phyloP scores from a whole-genome alignment of 2,888 invertebrate genomes.

The Brassicogethes aeneus region DNA sequence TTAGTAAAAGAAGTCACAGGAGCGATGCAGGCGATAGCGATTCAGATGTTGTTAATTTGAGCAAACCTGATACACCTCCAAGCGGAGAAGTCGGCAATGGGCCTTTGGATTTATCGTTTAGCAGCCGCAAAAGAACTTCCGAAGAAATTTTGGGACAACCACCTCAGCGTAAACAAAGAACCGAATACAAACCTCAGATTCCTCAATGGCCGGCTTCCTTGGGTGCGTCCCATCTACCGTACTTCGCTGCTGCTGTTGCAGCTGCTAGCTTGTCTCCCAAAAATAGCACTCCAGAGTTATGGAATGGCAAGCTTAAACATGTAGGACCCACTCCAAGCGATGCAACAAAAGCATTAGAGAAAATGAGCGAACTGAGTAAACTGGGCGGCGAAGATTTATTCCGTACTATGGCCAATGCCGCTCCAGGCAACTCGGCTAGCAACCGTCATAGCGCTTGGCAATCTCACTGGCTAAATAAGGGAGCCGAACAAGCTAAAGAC shows the following conservation, averaged over 20 bases:
- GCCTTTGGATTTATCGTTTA: constrained; percentile 73
- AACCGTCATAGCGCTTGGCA: constrained; percentile 90
- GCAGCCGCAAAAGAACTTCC: constrained; percentile 60
- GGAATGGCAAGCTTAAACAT: constrained; percentile 76
- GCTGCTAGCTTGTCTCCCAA: constrained; percentile 67
- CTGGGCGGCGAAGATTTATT: constrained; percentile 72
- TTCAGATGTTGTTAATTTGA: constrained; percentile 62
- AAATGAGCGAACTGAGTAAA: constrained; percentile 85
- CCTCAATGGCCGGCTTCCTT: constrained; percentile 71
- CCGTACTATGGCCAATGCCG: constrained; percentile 50
- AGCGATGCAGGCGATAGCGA: constrained; percentile 43
- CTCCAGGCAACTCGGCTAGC: constrained; percentile 43
- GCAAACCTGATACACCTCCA: constrained; percentile 54
- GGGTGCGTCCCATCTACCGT: constrained; percentile 66
- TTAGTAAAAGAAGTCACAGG: constrained; percentile 57
- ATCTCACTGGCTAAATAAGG: constrained; percentile 95
- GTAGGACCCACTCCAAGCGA: constrained; percentile 61
- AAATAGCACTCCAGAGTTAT: constrained; percentile 47
- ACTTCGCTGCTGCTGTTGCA: constrained; percentile 69
- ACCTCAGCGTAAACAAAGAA: constrained; percentile 57
- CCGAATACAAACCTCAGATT: constrained; percentile 59
- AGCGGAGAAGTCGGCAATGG: constrained; percentile 49
- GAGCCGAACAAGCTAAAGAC: constrained; percentile 90
- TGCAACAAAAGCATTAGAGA: constrained; percentile 80
- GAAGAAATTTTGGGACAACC: constrained; percentile 52